These are phyloP conservation scores for Lasioglossum figueresi DNA, from an alignment of 2,888 invertebrate genomes.

Conservation along the genomic window DNA sequence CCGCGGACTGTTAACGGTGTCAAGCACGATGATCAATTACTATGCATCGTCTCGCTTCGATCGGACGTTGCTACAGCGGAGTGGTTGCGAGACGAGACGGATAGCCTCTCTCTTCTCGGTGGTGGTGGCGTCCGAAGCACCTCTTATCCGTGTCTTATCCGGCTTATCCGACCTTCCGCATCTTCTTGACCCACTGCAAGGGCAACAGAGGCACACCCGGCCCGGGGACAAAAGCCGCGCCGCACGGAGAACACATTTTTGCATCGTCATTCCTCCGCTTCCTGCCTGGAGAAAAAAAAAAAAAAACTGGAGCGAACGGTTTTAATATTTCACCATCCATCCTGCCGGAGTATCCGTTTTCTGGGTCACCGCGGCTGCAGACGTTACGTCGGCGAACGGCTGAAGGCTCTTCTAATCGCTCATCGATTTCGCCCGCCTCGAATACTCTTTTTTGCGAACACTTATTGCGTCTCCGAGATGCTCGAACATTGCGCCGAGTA, in stretches of 20 bases:
- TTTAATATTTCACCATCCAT: conserved; percentile 41
- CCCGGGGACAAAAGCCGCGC: conserved; percentile 38
- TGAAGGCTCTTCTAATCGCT: neutral
- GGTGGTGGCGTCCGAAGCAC: conserved; percentile 16
- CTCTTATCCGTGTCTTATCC: conserved; percentile 53
- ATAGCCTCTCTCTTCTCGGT: neutral
- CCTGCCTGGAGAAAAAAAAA: neutral
- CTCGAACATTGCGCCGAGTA: neutral
- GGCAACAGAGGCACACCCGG: conserved; percentile 31
- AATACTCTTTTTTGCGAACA: neutral
- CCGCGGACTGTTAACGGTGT: conserved; percentile 38
- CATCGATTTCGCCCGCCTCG: conserved; percentile 6
- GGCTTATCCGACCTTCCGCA: conserved; percentile 46
- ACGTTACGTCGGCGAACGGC: conserved; percentile 2
- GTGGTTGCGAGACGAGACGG: neutral
- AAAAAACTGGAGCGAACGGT: conserved; percentile 38
- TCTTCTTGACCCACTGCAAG: conserved; percentile 57
- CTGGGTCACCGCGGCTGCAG: conserved; percentile 25
- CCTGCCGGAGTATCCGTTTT: conserved; percentile 10
- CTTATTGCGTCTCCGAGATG: neutral
- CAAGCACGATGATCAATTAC: conserved; percentile 51
- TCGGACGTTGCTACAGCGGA: conserved; percentile 1
- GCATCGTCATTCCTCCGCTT: conserved; percentile 22
- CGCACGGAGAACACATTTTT: conserved; percentile 13
- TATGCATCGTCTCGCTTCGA: conserved; percentile 46